Evolutionary conservation across 2,888 invertebrate species (phyloP).

Genomic region (Dasysyrphus tricinctus): DNA sequence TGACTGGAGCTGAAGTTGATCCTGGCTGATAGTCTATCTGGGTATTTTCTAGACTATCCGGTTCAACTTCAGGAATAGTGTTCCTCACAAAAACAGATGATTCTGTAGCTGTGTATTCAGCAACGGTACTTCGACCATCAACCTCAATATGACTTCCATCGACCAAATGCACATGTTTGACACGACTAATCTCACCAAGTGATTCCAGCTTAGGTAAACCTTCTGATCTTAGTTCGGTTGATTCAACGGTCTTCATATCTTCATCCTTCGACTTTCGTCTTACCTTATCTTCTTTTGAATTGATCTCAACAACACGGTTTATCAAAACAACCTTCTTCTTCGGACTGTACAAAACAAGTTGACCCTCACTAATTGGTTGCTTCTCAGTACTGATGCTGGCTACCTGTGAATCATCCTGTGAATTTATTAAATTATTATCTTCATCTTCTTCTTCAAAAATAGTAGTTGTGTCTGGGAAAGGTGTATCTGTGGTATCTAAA

Average conservation of each 20-base stretch:
- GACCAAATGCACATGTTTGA: conserved; percentile 88
- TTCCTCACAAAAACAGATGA: conserved; percentile 79
- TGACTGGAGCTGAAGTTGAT: conserved; percentile 57
- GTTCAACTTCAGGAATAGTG: conserved; percentile 76
- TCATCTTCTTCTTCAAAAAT: conserved; percentile 77
- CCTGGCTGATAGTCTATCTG: conserved; percentile 59
- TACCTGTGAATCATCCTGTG: conserved; percentile 75
- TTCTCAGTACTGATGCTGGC: conserved; percentile 46
- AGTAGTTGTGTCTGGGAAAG: conserved; percentile 56
- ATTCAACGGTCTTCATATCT: conserved; percentile 84
- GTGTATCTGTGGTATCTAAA: conserved; percentile 69
- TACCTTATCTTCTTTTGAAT: conserved; percentile 87
- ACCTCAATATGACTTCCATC: conserved; percentile 82
- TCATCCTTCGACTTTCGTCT: conserved; percentile 85
- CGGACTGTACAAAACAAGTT: conserved; percentile 75
- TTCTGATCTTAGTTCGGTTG: conserved; percentile 85
- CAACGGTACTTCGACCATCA: conserved; percentile 83
- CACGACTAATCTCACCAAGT: conserved; percentile 89
- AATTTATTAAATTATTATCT: conserved; percentile 73
- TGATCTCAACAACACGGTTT: conserved; percentile 88
- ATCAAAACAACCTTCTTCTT: conserved; percentile 87
- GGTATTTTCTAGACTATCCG: conserved; percentile 68
- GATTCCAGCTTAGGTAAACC: conserved; percentile 86
- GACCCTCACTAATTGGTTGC: conserved; percentile 79
- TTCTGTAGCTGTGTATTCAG: conserved; percentile 82